These are phyloP conservation scores for Eurois occulta DNA, from an alignment of 2,888 invertebrate genomes.

Conservation along the genomic window DNA sequence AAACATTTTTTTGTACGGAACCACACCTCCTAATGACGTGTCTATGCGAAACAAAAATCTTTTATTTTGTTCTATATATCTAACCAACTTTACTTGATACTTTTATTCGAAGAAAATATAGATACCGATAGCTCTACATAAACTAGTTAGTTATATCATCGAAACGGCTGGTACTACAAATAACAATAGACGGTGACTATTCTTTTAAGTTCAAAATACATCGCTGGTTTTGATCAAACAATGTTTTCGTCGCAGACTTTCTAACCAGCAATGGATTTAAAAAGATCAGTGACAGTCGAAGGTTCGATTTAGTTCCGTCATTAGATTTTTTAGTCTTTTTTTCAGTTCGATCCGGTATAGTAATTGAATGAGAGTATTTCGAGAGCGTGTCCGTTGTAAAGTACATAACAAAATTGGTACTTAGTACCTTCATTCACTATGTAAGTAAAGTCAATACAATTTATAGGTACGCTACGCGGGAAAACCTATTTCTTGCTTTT, in stretches of 20 bases:
- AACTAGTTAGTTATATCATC: conserved; percentile 71
- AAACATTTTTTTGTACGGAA: conserved; percentile 70
- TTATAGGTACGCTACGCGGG: conserved; percentile 16
- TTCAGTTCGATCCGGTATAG: conserved; percentile 46
- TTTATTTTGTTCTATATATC: conserved; percentile 71
- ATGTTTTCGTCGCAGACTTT: fast-evolving
- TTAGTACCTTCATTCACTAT: conserved; percentile 26
- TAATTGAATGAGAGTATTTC: conserved; percentile 52
- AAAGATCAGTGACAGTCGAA: neutral
- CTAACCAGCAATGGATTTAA: conserved; percentile 26
- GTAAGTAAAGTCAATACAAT: neutral
- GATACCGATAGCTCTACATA: conserved; percentile 45
- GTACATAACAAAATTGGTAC: conserved; percentile 25
- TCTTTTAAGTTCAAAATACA: conserved; percentile 39
- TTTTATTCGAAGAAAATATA: conserved; percentile 7
- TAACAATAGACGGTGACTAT: conserved; percentile 4
- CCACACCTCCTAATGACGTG: conserved; percentile 61
- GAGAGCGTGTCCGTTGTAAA: conserved; percentile 39
- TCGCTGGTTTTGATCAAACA: conserved; percentile 35
- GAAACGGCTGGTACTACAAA: conserved; percentile 56
- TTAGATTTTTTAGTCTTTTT: conserved; percentile 34
- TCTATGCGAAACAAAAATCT: conserved; percentile 57
- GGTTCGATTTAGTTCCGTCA: conserved; percentile 47
- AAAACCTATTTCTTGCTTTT: neutral
- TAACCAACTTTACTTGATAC: conserved; percentile 54